phyloP scores from a whole-genome alignment of 1,140 invertebrate genomes.

The Pseudomyrmex pallidus region DNA sequence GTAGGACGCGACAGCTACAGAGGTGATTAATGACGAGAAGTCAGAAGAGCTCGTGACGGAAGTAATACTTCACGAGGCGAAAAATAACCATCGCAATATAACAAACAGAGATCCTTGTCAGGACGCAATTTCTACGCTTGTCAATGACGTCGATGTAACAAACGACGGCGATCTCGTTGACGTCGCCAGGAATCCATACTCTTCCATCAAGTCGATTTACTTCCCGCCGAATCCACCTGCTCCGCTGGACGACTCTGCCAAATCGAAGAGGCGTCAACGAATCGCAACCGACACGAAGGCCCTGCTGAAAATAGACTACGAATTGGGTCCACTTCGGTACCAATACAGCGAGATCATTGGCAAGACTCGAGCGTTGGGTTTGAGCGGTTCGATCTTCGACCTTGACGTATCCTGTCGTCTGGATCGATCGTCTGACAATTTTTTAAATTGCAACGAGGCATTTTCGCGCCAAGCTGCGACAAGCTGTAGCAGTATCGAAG shows the following conservation, averaged over 20 bases:
- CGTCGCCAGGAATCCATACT: slow-evolving; percentile 64
- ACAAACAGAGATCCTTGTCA: slow-evolving; percentile 9
- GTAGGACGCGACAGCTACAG: background rate
- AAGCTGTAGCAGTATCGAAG: background rate
- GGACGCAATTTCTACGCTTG: slow-evolving; percentile 21
- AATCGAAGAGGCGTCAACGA: background rate
- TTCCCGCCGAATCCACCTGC: slow-evolving; percentile 46
- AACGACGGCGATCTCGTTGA: slow-evolving; percentile 58
- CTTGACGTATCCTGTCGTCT: background rate
- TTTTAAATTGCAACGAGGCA: background rate
- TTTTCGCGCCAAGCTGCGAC: background rate
- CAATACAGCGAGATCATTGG: slow-evolving; percentile 69
- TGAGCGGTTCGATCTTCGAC: background rate
- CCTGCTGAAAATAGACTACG: slow-evolving; percentile 68
- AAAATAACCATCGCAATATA: background rate
- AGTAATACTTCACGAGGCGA: slow-evolving; percentile 25
- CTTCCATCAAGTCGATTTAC: slow-evolving; percentile 71
- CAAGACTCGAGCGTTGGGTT: slow-evolving; percentile 63
- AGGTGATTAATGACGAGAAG: slow-evolving; percentile 38
- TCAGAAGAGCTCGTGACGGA: slow-evolving; percentile 17
- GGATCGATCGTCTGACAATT: slow-evolving; percentile 10
- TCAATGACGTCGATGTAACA: slow-evolving; percentile 32
- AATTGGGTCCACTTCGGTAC: slow-evolving; percentile 65
- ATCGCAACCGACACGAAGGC: slow-evolving; percentile 55
- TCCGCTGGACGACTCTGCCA: background rate